phyloP scores from a whole-genome alignment of 92 coral and sea anemone species.

The Paragorgia papillata region DNA sequence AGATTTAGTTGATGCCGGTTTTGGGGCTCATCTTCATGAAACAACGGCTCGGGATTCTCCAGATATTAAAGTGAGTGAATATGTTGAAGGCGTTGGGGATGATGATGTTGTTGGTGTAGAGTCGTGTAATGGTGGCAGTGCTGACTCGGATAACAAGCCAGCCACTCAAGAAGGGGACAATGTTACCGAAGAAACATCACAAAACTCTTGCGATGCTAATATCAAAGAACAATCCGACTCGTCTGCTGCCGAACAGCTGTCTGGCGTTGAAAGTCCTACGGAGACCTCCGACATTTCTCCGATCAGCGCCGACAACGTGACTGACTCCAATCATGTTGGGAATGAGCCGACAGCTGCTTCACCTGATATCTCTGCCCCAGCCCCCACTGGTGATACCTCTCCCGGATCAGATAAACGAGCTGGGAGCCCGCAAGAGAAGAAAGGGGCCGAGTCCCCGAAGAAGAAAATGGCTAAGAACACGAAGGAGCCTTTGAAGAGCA shows the following conservation, averaged over 20 bases:
- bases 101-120: neutral
- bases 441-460: slow-evolving; percentile 24
- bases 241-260: neutral
- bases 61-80: neutral
- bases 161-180: neutral
- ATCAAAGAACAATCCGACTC: neutral
- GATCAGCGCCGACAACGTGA: neutral
- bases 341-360: slow-evolving; percentile 5
- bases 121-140: neutral
- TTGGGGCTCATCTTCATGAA: slow-evolving; percentile 7
- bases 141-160: neutral
- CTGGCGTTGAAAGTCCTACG: neutral
- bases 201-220: neutral
- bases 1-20: slow-evolving; percentile 20
- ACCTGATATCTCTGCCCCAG: slow-evolving; percentile 3
- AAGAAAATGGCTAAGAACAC: slow-evolving; percentile 4
- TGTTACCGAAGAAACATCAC: neutral
- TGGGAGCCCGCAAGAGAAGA: neutral
- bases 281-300: neutral
- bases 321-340: neutral
- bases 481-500: slow-evolving; percentile 27
- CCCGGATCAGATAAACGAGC: neutral
- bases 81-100: neutral
- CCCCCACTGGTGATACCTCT: neutral
- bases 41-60: neutral